These are phyloP conservation scores for Chaetophractus vellerosus DNA, from an alignment of 2,797 vertebrate species.

Conservation along the genomic window DNA sequence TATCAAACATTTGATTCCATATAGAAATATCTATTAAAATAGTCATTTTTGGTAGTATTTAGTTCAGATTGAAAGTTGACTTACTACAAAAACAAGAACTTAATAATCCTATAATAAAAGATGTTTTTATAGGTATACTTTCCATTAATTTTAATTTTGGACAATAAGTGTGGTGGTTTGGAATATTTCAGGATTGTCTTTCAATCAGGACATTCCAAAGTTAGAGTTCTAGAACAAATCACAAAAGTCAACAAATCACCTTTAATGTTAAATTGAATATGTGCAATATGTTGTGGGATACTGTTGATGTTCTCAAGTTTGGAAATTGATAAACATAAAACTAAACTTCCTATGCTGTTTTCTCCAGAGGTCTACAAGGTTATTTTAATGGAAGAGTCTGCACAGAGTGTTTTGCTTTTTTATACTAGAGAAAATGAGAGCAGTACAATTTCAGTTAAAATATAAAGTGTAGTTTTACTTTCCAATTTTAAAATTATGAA, in stretches of 20 bases:
- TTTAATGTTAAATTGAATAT: conserved; percentile 66
- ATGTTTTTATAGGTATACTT: conserved; percentile 58
- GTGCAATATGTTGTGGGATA: not conserved
- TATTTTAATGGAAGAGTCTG: conserved; percentile 70
- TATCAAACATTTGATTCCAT: conserved; percentile 43
- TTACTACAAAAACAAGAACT: not conserved
- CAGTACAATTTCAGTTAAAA: conserved; percentile 68
- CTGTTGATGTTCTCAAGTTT: conserved; percentile 64
- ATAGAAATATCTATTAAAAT: conserved; percentile 3
- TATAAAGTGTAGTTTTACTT: conserved; percentile 69
- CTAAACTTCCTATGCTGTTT: conserved; percentile 62
- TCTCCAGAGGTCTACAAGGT: not conserved
- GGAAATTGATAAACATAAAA: conserved; percentile 59
- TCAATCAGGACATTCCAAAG: conserved; percentile 51
- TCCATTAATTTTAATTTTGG: conserved; percentile 60
- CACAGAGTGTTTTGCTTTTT: conserved; percentile 71
- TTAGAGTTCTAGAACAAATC: conserved; percentile 56
- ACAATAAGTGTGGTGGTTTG: conserved; percentile 33
- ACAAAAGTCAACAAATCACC: not conserved
- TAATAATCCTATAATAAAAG: conserved; percentile 37
- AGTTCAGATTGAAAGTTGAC: conserved; percentile 45
- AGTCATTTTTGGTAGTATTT: conserved; percentile 51
- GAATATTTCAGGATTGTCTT: conserved; percentile 65
- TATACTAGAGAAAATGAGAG: conserved; percentile 48
- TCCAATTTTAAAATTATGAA: conserved; percentile 69